Base-by-base conservation (phyloP, 2,797 vertebrate genomes). In the Anguilla marmorata region DNA sequence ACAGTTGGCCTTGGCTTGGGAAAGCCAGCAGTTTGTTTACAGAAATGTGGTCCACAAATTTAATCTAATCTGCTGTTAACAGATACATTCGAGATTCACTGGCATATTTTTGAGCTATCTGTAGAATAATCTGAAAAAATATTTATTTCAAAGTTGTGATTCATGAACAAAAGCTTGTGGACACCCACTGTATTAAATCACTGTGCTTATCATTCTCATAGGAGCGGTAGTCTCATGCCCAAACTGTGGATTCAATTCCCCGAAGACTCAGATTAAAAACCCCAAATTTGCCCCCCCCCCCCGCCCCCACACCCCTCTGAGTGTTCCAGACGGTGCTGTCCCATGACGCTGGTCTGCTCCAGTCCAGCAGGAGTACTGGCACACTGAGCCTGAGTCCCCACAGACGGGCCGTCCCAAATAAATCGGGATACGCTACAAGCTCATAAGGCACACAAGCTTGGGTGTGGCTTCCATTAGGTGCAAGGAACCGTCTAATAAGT, bases 1-100 rank as follows among this genome's bases (percentile, higher is more conserved):
- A 52, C 72, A 91, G 90, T 92, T 92, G 93, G 92, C 83, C 86
- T 89, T 93, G 92, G 93, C 91, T 90, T 48, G 69, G 80, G 66
- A 93, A 76, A 86, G 83, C 91, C 88, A 89, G 83, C 88, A 93
- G 88, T 89, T 82, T 89, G 66, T 58, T 85, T 60, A 6, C 69
- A 88, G 60, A 84, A 88, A 60, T 83, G 85, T 60, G 84, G 87
- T 85, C 84, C 84, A 85, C 66, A 83, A 66, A 48, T 24, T 16
- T 56, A 85, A 84, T 60, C 58, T 21, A 60, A 60, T 60, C 14
- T 69, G 63, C 76, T 80, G 85, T 41, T 76, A 16, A 56, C 87
- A 86, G 45, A 50, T 69, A 86, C 27, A 85, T 87, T 69, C 85
- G 50, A 14, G 82, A 41, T 56, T 76, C 63, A 19, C 9, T 24